Base-by-base conservation (phyloP, 1,140 invertebrate genomes). In the Hylyphantes graminicola region DNA sequence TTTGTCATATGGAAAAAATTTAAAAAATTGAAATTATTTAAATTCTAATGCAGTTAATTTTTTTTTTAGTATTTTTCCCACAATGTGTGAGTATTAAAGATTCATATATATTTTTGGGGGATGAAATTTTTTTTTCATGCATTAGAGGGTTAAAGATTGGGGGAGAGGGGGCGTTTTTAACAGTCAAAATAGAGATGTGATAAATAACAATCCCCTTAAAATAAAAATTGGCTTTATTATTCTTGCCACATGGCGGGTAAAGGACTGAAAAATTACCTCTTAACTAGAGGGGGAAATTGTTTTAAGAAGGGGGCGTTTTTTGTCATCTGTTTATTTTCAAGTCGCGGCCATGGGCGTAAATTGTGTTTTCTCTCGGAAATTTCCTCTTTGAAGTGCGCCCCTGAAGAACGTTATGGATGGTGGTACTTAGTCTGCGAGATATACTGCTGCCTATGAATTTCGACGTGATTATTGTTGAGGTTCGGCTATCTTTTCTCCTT, bases 271-370 rank as follows among this genome's bases (percentile, higher is more conserved):
- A 74, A 74, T 74, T 74, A 57, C 72, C 54, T 57, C 55, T 74
- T 74, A 74, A 48, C 54, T 17, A 51, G 72, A 74, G 21, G 68
- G 68, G 15, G 72, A 55, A 74, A 74, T 74, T 74, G 72, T 74
- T 74, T 74, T 74, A 74, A 21, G 72, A 74, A 54, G 17, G 19
- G 54, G 54, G 54, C 35, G 68, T 35, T 74, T 74, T 74, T 74
- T 74, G 72, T 74, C 72, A 55, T 74, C 53, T 74, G 72, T 74
- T 74, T 74, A 74, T 57, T 74, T 57, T 74, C 55, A 70, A 70
- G 54, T 70, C 54, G 68, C 48, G 68, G 54, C 68, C 68, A 51
- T 70, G 68, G 68, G 68, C 68, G 68, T 70, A 70, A 74, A 55
- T 74, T 74, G 72, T 74, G 72, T 57, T 17, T 61, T 57, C 54